phyloP scores from a whole-genome alignment of 2,888 invertebrate genomes.

The Aquatica leii region DNA sequence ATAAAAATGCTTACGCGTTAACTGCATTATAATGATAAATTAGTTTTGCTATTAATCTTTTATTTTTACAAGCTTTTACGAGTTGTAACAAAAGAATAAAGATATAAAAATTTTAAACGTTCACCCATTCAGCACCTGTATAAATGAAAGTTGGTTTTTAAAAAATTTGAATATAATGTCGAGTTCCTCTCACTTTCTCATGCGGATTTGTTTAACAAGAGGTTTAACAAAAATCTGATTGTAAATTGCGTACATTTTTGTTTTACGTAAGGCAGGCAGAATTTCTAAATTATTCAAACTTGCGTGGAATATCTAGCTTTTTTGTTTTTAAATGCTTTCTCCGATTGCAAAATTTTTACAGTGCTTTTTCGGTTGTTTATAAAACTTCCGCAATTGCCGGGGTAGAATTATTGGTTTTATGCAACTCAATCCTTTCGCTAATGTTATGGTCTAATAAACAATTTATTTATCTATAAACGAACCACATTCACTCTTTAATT shows the following conservation, averaged over 20 bases:
- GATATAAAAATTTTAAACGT: too few species aligned
- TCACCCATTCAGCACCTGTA: neutral
- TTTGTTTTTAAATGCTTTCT: slow-evolving; percentile 15
- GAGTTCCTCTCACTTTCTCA: slow-evolving; percentile 11
- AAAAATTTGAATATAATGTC: neutral
- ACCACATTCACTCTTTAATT: slow-evolving; percentile 6
- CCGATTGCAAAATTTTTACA: slow-evolving; percentile 9
- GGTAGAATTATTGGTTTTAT: neutral
- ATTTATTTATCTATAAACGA: slow-evolving; percentile 9
- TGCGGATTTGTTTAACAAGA: neutral
- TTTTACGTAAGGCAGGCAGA: neutral
- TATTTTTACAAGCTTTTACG: too few species aligned
- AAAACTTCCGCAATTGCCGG: slow-evolving; percentile 1
- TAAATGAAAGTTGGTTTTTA: neutral
- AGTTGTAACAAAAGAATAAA: too few species aligned
- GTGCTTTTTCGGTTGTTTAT: neutral
- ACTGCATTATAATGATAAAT: too few species aligned
- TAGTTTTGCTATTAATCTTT: too few species aligned
- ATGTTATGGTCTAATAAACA: slow-evolving; percentile 12
- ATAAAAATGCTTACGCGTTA: too few species aligned
- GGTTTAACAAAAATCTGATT: slow-evolving; percentile 3
- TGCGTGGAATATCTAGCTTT: neutral
- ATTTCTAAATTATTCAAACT: neutral
- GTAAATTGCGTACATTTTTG: neutral
- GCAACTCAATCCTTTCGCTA: slow-evolving; percentile 10